A percentile compares a stretch with the other conserved stretches of the same genome.
These are phyloP conservation scores for Pediacus dermestoides DNA, from an alignment of 2,888 invertebrate species.

Conservation along the genomic window DNA sequence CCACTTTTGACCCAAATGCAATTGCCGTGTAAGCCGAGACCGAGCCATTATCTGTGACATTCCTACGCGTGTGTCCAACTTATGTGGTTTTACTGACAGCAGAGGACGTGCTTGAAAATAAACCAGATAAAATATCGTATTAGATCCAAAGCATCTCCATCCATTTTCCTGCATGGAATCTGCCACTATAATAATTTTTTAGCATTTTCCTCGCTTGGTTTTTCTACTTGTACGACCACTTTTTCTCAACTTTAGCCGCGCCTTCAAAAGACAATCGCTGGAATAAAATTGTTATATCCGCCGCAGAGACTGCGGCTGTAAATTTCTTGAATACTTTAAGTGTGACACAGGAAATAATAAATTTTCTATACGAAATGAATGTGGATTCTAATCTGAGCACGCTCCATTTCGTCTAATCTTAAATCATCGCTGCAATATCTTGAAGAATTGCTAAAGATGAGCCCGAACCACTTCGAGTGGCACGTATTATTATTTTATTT, in stretches of 20 bases:
- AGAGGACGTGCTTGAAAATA: slow-evolving; percentile 14
- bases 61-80: slow-evolving; percentile 20
- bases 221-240: too few species aligned
- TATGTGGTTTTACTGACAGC: slow-evolving; percentile 16
- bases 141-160: too few species aligned
- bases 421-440: slow-evolving; percentile 42
- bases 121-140: slow-evolving; percentile 9
- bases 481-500: slow-evolving; percentile 20
- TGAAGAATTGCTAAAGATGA: slow-evolving; percentile 33
- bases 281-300: too few species aligned
- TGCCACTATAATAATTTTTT: too few species aligned
- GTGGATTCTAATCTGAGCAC: slow-evolving; percentile 43
- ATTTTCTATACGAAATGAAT: slow-evolving; percentile 31
- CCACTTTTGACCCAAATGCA: slow-evolving; percentile 46
- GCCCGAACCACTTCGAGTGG: slow-evolving; percentile 22
- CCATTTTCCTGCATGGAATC: too few species aligned
- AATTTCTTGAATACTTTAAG: too few species aligned
- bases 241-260: too few species aligned
- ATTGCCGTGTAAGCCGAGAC: slow-evolving; percentile 42
- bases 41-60: slow-evolving; percentile 35
- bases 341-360: slow-evolving; percentile 23
- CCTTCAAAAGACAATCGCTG: too few species aligned
- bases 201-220: too few species aligned
- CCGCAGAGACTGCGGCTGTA: too few species aligned
- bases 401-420: slow-evolving; percentile 46